Percentiles rank a stretch among this genome's conserved stretches.
Evolutionary conservation across 2,888 invertebrate species (phyloP).

Genomic region (Sarcophaga caerulescens): DNA sequence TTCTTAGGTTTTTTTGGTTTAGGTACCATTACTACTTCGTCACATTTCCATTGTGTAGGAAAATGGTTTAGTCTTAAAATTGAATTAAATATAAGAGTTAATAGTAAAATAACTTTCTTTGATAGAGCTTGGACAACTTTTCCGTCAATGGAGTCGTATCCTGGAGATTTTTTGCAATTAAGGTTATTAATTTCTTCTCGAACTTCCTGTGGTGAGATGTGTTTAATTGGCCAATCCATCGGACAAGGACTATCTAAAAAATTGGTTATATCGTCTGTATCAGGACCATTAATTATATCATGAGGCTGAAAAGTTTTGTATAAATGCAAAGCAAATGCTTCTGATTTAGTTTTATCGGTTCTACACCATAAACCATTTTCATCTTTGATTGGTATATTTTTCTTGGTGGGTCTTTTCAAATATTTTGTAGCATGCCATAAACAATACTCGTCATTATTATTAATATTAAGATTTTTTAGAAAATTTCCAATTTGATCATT

Average conservation of each 20-base stretch:
- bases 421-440: constrained; percentile 22
- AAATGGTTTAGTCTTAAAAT: too few species aligned
- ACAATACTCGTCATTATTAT: constrained; percentile 33
- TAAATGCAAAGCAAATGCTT: constrained; percentile 29
- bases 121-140: constrained; percentile 5
- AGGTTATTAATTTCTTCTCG: constrained; percentile 23
- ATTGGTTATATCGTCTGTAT: neutral
- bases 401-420: neutral
- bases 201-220: constrained; percentile 27
- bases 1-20: too few species aligned
- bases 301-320: constrained; percentile 33
- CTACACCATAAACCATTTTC: neutral
- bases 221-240: constrained; percentile 14
- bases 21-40: too few species aligned
- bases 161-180: constrained; percentile 30
- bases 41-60: too few species aligned
- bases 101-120: too few species aligned
- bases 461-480: constrained; percentile 20
- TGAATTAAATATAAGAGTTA: too few species aligned
- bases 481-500: neutral
- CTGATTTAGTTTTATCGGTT: constrained; percentile 24
- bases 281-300: neutral
- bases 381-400: neutral
- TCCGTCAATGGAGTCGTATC: constrained; percentile 36
- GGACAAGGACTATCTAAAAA: constrained; percentile 37